phyloP scores from a whole-genome alignment of 2,113 vertebrate species.

The Aramus guarauna region DNA sequence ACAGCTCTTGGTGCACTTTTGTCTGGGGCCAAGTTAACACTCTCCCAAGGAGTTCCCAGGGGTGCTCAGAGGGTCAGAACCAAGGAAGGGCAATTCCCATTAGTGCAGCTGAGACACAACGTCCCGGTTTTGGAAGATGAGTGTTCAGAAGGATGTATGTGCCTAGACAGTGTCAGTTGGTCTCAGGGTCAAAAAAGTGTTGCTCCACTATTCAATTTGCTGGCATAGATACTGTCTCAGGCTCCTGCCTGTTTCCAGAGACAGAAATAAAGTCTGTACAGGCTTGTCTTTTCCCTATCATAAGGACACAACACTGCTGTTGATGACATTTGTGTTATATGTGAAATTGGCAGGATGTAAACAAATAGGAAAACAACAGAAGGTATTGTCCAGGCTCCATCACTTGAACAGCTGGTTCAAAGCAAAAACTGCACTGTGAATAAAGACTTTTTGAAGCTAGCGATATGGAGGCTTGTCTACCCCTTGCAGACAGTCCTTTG shows the following conservation, averaged over 20 bases:
- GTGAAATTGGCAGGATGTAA: conserved; percentile 24
- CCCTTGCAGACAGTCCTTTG: background rate
- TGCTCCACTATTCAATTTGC: background rate
- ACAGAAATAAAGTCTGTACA: background rate
- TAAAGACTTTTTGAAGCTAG: background rate
- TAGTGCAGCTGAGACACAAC: background rate
- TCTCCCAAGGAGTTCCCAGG: background rate
- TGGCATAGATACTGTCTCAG: background rate
- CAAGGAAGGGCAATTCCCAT: background rate
- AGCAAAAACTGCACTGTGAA: background rate
- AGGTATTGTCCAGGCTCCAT: conserved; percentile 15
- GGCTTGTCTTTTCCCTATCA: background rate
- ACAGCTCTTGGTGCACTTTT: background rate
- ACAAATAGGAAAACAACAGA: conserved; percentile 45
- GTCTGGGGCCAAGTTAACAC: background rate
- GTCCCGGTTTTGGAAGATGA: background rate
- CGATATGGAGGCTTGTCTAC: background rate
- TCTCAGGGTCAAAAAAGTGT: background rate
- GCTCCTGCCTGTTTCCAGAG: background rate
- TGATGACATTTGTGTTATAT: background rate
- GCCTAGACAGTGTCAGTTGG: background rate
- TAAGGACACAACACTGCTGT: background rate
- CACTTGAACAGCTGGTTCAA: conserved; percentile 17
- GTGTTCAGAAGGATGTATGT: background rate
- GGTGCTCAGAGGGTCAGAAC: background rate